phyloP scores from a whole-genome alignment of 1,140 invertebrate species.

The Calosoma granatense region DNA sequence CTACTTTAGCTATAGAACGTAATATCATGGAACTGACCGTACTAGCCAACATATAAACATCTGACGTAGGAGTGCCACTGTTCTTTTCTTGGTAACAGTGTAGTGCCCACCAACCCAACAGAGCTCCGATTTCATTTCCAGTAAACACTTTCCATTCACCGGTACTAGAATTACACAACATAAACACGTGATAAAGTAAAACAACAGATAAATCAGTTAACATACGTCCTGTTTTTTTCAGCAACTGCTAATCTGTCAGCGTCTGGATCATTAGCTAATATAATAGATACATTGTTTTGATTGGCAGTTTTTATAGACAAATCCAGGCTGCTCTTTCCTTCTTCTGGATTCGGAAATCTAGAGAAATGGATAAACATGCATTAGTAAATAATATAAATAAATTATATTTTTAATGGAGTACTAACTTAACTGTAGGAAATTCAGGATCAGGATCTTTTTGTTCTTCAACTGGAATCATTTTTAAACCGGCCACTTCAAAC shows the following conservation, averaged over 20 bases:
- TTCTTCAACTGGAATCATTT: constrained; percentile 69
- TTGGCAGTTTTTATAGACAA: constrained; percentile 80
- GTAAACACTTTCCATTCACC: constrained; percentile 84
- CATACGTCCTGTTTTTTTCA: constrained; percentile 52
- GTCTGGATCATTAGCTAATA: constrained; percentile 97
- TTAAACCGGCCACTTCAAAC: constrained; percentile 66
- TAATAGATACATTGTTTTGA: constrained; percentile 54
- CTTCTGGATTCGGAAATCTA: constrained; percentile 95
- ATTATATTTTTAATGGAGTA: background rate
- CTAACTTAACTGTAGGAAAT: constrained; percentile 81
- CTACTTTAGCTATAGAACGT: constrained; percentile 65
- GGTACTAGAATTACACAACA: constrained; percentile 36
- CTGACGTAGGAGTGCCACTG: constrained; percentile 36
- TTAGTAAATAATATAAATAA: constrained; percentile 8
- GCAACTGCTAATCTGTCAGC: constrained; percentile 93
- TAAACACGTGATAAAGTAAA: constrained; percentile 7
- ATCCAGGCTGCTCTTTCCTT: constrained; percentile 80
- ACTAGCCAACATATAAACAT: constrained; percentile 79
- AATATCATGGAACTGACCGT: constrained; percentile 97
- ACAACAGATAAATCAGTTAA: constrained; percentile 17
- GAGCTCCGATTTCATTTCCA: constrained; percentile 91
- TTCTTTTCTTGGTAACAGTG: constrained; percentile 43
- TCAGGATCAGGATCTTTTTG: constrained; percentile 90
- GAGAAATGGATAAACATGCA: constrained; percentile 16
- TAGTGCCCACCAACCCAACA: constrained; percentile 93